phyloP scores from a whole-genome alignment of 2,888 invertebrate species.

The Cinara cedri region DNA sequence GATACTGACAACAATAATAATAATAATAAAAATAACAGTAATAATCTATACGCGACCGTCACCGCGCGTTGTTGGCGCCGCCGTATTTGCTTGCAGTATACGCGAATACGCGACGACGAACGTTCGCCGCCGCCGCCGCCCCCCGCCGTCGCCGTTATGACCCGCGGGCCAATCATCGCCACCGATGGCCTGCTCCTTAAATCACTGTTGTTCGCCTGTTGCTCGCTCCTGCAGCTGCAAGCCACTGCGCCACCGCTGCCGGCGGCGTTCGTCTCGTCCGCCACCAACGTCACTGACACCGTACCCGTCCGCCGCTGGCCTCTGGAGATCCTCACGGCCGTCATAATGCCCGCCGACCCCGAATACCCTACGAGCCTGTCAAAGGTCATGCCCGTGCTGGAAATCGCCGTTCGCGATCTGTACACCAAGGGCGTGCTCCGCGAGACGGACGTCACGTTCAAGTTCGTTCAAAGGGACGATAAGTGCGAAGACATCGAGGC shows the following conservation, averaged over 20 bases:
- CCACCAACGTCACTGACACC: too few species aligned
- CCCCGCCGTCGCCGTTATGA: constrained; percentile 14
- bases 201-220: not conserved
- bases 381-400: constrained; percentile 70
- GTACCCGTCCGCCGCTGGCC: too few species aligned
- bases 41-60: not conserved
- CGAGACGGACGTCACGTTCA: constrained; percentile 67
- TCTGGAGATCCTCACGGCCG: constrained; percentile 58
- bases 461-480: constrained; percentile 73
- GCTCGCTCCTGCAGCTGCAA: not conserved
- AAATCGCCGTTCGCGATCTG: constrained; percentile 69
- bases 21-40: constrained; percentile 2
- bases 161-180: constrained; percentile 2
- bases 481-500: constrained; percentile 77
- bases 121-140: not conserved
- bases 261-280: not conserved
- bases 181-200: not conserved
- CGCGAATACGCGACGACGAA: constrained; percentile 2
- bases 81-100: not conserved
- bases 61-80: not conserved
- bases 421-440: constrained; percentile 67
- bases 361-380: constrained; percentile 59
- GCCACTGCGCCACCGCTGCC: not conserved
- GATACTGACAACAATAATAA: not conserved
- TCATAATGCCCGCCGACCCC: constrained; percentile 58